These are phyloP conservation scores for Hemichromis elongatus DNA, from an alignment of 2,113 vertebrate genomes.

Conservation along the genomic window DNA sequence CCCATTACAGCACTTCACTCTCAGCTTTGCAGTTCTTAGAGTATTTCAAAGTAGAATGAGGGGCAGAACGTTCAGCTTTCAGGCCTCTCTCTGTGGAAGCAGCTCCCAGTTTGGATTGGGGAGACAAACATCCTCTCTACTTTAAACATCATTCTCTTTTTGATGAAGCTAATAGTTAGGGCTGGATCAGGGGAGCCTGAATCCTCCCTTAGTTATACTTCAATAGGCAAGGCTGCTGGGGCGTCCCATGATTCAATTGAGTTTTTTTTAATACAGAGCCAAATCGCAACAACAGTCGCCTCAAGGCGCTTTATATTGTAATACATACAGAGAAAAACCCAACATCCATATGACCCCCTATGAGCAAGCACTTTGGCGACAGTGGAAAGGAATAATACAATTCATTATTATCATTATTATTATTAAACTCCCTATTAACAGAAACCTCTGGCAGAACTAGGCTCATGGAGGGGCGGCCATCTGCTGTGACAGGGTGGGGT, in stretches of 20 bases:
- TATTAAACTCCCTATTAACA: accelerated
- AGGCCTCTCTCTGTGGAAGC: background rate
- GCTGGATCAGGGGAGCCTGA: background rate
- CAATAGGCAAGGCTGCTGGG: background rate
- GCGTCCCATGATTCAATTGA: accelerated
- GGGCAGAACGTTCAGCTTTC: background rate
- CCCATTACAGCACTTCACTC: background rate
- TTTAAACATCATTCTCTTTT: background rate
- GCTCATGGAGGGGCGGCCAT: background rate
- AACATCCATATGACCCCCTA: background rate
- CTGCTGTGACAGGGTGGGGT: accelerated
- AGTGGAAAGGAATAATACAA: background rate
- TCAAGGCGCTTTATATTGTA: background rate
- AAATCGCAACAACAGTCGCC: background rate
- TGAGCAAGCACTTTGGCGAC: background rate
- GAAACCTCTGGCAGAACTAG: background rate
- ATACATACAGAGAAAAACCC: background rate
- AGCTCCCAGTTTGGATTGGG: background rate
- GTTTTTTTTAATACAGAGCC: background rate
- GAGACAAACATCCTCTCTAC: background rate
- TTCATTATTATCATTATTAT: too few relatives aligned
- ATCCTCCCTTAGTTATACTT: background rate
- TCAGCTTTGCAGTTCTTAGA: accelerated
- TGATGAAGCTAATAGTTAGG: background rate
- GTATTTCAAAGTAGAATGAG: background rate